phyloP scores from a whole-genome alignment of 2,113 vertebrate species.

The Eurypyga helias region DNA sequence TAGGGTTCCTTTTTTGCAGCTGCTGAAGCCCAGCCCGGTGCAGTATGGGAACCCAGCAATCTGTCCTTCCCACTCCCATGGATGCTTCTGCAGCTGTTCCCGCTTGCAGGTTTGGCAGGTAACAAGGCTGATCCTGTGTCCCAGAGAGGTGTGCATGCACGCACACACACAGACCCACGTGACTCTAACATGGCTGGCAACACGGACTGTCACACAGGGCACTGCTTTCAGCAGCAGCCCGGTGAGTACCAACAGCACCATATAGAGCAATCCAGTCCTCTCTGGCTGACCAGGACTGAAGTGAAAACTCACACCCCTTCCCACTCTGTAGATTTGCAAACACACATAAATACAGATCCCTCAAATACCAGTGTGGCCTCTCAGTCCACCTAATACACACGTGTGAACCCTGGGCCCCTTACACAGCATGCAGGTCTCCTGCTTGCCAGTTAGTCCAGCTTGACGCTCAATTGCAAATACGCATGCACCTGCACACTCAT shows the following conservation, averaged over 20 bases:
- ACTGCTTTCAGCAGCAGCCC: not conserved
- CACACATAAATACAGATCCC: not conserved
- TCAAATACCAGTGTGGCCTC: not conserved
- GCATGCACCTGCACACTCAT: not conserved
- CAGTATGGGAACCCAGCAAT: not conserved
- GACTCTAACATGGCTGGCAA: not conserved
- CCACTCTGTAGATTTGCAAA: not conserved
- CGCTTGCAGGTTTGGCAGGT: not conserved
- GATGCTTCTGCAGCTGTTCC: not conserved
- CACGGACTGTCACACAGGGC: not conserved
- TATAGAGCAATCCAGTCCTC: not conserved
- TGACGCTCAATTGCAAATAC: not conserved
- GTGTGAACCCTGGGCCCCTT: not conserved
- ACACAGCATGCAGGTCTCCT: not conserved
- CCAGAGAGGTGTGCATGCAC: rapidly evolving
- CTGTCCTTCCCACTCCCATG: not conserved
- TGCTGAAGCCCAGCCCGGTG: not conserved
- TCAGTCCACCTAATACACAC: not conserved
- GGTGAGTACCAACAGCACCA: not conserved
- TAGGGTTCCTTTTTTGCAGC: not conserved
- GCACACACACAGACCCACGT: too few relatives aligned
- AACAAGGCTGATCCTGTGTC: not conserved
- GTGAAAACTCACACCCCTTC: not conserved
- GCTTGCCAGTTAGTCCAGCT: not conserved
- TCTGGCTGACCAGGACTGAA: not conserved